These are phyloP conservation scores for Argyra leucocephala DNA, from an alignment of 2,888 invertebrate species.

Conservation along the genomic window DNA sequence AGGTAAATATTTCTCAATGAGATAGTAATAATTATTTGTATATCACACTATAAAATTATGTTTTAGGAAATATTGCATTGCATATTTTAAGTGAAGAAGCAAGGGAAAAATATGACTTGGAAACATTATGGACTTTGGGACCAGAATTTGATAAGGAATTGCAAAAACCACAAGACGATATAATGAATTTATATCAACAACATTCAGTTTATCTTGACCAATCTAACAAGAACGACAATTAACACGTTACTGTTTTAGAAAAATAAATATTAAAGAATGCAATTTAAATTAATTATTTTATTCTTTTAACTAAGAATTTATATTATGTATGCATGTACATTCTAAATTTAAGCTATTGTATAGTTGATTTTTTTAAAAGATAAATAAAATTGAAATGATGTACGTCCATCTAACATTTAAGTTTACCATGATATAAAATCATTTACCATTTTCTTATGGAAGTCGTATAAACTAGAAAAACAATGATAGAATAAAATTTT, in stretches of 20 bases:
- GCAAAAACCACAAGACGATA: constrained; percentile 51
- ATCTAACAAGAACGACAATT: constrained; percentile 17
- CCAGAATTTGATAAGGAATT: constrained; percentile 64
- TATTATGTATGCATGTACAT: background rate
- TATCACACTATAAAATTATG: constrained; percentile 10
- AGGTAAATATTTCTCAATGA: constrained; percentile 48
- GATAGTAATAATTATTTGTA: background rate
- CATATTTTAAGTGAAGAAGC: constrained; percentile 71
- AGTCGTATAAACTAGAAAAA: constrained; percentile 46
- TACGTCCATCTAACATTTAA: no score
- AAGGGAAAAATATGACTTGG: constrained; percentile 71
- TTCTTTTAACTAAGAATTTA: background rate
- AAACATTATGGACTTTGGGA: constrained; percentile 85
- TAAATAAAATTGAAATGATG: no score
- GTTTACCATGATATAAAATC: constrained; percentile 36
- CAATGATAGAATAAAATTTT: constrained; percentile 40
- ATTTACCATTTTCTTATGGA: constrained; percentile 42
- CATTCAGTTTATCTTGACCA: constrained; percentile 52
- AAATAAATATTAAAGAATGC: background rate
- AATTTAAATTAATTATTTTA: background rate
- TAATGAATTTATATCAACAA: constrained; percentile 56
- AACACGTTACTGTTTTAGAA: background rate
- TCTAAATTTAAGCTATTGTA: no score
- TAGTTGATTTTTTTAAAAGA: no score
- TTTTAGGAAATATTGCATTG: constrained; percentile 79